Evolutionary conservation across 2,113 vertebrate genomes (phyloP).

Genomic region (Caretta caretta): DNA sequence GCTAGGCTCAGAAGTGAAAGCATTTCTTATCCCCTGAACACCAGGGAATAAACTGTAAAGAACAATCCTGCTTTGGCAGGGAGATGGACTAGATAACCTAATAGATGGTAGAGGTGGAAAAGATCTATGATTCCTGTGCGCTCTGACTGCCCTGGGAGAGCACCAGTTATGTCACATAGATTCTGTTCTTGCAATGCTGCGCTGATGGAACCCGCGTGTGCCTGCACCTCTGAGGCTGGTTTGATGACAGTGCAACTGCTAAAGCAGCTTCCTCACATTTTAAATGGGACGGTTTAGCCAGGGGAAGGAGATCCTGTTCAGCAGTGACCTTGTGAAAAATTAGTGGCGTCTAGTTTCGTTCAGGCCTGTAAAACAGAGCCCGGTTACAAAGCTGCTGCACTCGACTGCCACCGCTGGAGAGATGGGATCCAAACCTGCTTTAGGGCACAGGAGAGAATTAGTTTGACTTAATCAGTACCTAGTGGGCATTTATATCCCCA

Average conservation of each 20-base stretch:
- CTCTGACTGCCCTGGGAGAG: not conserved
- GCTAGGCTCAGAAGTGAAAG: not conserved
- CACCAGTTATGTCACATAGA: not conserved
- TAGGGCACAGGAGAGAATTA: not conserved
- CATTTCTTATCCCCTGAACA: not conserved
- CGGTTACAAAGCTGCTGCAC: not conserved
- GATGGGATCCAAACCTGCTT: not conserved
- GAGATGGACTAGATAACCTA: not conserved
- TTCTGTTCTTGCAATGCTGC: not conserved
- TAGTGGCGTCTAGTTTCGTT: constrained; percentile 25
- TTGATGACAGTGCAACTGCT: not conserved
- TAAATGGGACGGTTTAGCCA: constrained; percentile 13
- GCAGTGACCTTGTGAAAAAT: not conserved
- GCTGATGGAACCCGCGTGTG: not conserved
- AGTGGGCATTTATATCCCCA: not conserved
- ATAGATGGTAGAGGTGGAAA: not conserved
- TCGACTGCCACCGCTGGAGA: not conserved
- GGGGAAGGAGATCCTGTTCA: constrained; percentile 35
- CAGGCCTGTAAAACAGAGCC: not conserved
- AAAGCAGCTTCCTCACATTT: constrained; percentile 24
- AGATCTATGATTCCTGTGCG: not conserved
- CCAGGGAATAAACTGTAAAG: not conserved
- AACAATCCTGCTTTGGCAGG: not conserved
- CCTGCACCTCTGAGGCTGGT: not conserved
- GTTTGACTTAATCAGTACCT: not conserved